These are phyloP conservation scores for Chymomyza procnemis DNA, from an alignment of 2,888 invertebrate species.

Conservation along the genomic window DNA sequence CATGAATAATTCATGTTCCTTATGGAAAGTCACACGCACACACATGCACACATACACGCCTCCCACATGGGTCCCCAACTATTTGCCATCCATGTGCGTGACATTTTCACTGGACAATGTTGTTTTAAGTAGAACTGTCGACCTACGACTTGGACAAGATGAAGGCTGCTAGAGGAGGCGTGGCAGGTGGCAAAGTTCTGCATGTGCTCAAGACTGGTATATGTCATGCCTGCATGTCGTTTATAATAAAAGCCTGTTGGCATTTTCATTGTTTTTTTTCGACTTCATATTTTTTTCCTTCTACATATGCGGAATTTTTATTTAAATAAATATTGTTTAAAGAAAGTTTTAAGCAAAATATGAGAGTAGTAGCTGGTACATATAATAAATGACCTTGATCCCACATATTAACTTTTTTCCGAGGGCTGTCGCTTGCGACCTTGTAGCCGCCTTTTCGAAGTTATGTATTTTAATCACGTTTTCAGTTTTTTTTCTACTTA, in stretches of 20 bases:
- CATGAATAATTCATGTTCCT: conserved; percentile 74
- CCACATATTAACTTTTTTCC: not conserved
- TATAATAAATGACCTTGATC: not conserved
- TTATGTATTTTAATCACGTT: not conserved
- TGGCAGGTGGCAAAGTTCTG: not conserved
- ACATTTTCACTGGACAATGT: conserved; percentile 49
- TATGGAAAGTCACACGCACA: conserved; percentile 56
- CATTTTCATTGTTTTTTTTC: not conserved
- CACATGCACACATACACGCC: conserved; percentile 19
- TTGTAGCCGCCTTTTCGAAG: not conserved
- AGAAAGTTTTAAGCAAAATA: not conserved
- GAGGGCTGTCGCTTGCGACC: not conserved
- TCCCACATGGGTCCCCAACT: not conserved
- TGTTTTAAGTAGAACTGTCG: conserved; percentile 37
- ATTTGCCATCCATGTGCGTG: conserved; percentile 47
- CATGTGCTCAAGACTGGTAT: not conserved
- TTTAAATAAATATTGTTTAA: not conserved
- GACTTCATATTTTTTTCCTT: conserved; percentile 6
- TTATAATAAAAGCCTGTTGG: conserved; percentile 51
- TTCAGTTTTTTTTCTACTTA: not conserved
- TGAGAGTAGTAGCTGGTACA: not conserved
- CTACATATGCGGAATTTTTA: not conserved
- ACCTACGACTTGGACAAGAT: not conserved
- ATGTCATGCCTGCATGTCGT: conserved; percentile 40
- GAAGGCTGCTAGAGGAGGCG: not conserved